A percentile compares a stretch with the other conserved stretches of the same genome.
Conservation (phyloP, 2,113 vertebrate species). For the Etia nguti region DNA sequence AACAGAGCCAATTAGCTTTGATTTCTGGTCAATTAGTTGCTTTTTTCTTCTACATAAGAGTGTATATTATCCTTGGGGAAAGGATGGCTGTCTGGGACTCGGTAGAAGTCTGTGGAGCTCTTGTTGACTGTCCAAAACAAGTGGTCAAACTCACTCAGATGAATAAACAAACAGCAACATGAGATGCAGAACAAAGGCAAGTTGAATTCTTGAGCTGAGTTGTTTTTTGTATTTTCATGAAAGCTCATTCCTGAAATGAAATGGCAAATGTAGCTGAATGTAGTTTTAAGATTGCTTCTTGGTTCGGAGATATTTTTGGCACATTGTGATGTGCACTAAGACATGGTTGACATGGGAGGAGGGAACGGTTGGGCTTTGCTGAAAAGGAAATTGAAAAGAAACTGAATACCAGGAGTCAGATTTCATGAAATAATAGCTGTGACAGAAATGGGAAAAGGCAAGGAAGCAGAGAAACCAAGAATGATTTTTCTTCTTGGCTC, state of each 20-base stretch:
- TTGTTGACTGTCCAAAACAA: conserved; percentile 26
- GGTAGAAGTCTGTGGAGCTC: not conserved
- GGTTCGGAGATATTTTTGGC: conserved; percentile 28
- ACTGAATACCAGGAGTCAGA: conserved; percentile 81
- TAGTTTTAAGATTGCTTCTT: conserved; percentile 10
- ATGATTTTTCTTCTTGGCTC: conserved; percentile 74
- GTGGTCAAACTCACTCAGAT: not conserved
- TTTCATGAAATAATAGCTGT: conserved; percentile 88
- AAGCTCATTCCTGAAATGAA: not conserved
- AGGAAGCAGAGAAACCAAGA: conserved; percentile 77
- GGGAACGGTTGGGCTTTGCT: conserved; percentile 75
- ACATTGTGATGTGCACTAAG: not conserved
- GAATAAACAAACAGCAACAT: conserved; percentile 7
- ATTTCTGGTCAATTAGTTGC: conserved; percentile 68
- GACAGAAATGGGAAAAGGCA: conserved; percentile 79
- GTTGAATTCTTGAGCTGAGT: not conserved
- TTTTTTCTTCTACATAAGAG: conserved; percentile 49
- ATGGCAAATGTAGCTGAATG: not conserved
- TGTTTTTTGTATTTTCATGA: not conserved
- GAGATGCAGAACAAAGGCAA: conserved; percentile 6
- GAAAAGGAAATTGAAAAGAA: conserved; percentile 88
- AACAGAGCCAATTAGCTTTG: conserved; percentile 65
- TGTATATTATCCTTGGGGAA: conserved; percentile 59
- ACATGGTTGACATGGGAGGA: conserved; percentile 17
- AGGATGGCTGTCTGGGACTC: conserved; percentile 15